Base-by-base conservation (phyloP, 2,888 invertebrate genomes). In the Aphidoletes aphidimyza region DNA sequence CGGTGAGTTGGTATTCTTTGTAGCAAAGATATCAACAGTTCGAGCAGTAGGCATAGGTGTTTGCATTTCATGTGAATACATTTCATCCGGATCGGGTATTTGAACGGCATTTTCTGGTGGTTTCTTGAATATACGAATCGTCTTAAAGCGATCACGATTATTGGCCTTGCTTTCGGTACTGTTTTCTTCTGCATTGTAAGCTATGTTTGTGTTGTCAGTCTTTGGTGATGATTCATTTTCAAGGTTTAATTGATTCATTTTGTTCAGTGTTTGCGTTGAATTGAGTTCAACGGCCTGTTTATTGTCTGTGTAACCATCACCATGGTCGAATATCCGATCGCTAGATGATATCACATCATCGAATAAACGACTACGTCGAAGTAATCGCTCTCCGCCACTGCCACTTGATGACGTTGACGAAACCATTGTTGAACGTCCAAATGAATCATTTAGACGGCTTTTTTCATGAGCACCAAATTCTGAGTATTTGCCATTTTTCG, bases 81-180 rank as follows among this genome's bases (percentile, higher is more conserved):
- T 17, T 8, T 81, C 84, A 26, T 78, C 85, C 26, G 59, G 36
- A 83, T 84, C 83, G n/a, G 85, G 84, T 36, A 84, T 47, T 30
- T 47, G 84, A 45, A 84, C n/a, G 34, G 34, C 78, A 30, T 85
- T 84, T 47, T 84, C 86, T 84, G 86, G 85, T 84, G 87, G 86
- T 87, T 85, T 86, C 84, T 88, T 89, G 34, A 88, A 88, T 84
- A 90, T 89, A 87, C 89, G 88, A 85, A 90, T 90, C n/a, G 90
- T 90, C 87, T 89, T 90, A 85, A 90, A 90, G 36, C 90, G 89
- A 86, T 90, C 90, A 19, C 89, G 89, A 87, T 90, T 84, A 45
- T 84, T 85, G 85, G 85, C 69, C 85, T 81, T 59, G 34, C 30
- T 69, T 69, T 69, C 69, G 34, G 9, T n/a, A 17, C 19, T 19